Evolutionary conservation across 2,888 invertebrate species (phyloP), one percentile per base, ranked within the genome.

Genomic region (Kryphioiulus occultus): DNA sequence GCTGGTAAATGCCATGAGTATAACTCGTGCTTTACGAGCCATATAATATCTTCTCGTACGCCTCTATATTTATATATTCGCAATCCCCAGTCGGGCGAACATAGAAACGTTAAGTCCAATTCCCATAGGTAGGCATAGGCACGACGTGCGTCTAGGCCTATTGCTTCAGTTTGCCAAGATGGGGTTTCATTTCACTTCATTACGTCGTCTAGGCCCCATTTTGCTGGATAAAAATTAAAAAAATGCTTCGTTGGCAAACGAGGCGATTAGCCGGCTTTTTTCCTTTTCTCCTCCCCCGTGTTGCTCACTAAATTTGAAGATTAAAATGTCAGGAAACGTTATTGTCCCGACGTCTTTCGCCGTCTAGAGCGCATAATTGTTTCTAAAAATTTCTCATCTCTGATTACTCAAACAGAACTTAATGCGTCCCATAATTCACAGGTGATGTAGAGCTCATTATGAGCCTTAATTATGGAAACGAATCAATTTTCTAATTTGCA

Each of bases 401-500:
- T 32, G 83, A 83, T 83, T 83, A 83, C 83, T 39, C 83, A 39
- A 32, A 83, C 83, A 39, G 83, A 83, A 83, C 83, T 17, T 32
- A 35, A 83, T 17, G 32, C 32, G n/a, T 32, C 32, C 32, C 83
- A 83, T 83, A 83, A 83, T 83, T 83, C 83, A 83, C 83, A 83
- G 83, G 83, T 83, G 83, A 39, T 39, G 83, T 83, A 39, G 42
- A 85, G 85, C 39, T 39, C 83, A 83, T 83, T 42, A 44, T 44
- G 44, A 30, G 44, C 39, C 85, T 85, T 85, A 85, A 85, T 85
- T 85, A 85, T 85, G 85, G 85, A 85, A 42, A 85, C 85, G 85
- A 85, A 85, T 85, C 85, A 85, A 85, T 85, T 85, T 85, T 85
- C 85, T 85, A 35, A 85, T 85, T 85, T 85, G 85, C 85, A 85